Conservation (phyloP, 1,140 invertebrate species). For the Drosophila ogumai region DNA sequence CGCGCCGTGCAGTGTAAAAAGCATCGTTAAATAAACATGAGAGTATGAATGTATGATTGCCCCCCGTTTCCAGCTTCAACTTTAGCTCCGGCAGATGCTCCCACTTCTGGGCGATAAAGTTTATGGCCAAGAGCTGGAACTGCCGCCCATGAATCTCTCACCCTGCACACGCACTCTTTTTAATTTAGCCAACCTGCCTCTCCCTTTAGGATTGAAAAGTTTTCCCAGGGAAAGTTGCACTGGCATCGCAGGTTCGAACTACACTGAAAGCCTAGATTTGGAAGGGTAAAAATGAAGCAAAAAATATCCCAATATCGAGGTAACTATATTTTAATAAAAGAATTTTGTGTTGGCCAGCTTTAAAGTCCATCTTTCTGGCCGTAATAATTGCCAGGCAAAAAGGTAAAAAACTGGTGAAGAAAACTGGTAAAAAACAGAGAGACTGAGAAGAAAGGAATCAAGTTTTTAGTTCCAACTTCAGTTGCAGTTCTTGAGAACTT, state of each 20-base stretch:
- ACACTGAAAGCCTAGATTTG: slow-evolving; percentile 12
- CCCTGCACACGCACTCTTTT: slow-evolving; percentile 35
- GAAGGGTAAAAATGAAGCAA: too few relatives aligned
- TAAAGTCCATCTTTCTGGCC: neutral
- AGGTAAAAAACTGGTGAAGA: slow-evolving; percentile 9
- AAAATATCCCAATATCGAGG: too few relatives aligned
- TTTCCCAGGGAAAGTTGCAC: slow-evolving; percentile 13
- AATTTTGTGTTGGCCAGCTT: too few relatives aligned
- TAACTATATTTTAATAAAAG: too few relatives aligned
- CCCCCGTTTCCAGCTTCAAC: neutral
- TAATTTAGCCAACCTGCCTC: slow-evolving; percentile 52
- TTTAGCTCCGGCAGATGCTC: slow-evolving; percentile 14
- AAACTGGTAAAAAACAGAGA: neutral
- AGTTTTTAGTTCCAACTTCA: slow-evolving; percentile 50
- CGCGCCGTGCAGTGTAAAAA: slow-evolving; percentile 69
- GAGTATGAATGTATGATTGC: slow-evolving; percentile 77
- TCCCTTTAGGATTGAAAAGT: slow-evolving; percentile 35
- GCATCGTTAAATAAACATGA: slow-evolving; percentile 82
- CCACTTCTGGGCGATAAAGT: slow-evolving; percentile 53
- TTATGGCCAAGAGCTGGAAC: slow-evolving; percentile 55
- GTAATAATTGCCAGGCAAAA: slow-evolving; percentile 8
- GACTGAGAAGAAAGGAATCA: slow-evolving; percentile 38
- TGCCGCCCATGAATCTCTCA: slow-evolving; percentile 30
- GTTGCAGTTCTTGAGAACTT: slow-evolving; percentile 31
- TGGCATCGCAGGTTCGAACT: neutral